Evolutionary conservation across 2,888 invertebrate species (phyloP).

Genomic region (Protonemura montana): DNA sequence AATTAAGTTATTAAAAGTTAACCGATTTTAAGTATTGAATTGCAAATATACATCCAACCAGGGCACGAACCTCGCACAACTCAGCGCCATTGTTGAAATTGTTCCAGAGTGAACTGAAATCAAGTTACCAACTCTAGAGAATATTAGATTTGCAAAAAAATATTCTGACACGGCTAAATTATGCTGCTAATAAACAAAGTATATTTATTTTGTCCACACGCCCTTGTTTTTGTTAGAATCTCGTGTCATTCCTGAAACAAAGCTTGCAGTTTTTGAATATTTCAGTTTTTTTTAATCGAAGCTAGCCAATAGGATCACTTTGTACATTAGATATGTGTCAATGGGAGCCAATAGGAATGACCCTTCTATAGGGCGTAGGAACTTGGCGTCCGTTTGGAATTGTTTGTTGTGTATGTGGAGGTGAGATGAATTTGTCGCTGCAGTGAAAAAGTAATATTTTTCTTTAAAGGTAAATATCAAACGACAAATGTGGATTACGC

Average conservation of each 20-base stretch:
- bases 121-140: background rate
- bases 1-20: background rate
- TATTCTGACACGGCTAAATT: background rate
- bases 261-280: background rate
- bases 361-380: constrained; percentile 28
- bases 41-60: background rate
- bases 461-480: background rate
- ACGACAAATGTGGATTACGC: background rate
- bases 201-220: background rate
- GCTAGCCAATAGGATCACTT: background rate
- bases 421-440: background rate
- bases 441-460: background rate
- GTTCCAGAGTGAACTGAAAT: background rate
- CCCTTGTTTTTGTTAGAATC: background rate
- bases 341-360: constrained; percentile 34
- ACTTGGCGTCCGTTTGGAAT: constrained; percentile 45
- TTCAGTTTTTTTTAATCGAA: background rate
- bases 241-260: background rate
- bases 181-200: background rate
- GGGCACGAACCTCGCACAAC: constrained; percentile 28
- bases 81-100: constrained; percentile 39
- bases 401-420: constrained; percentile 18
- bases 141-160: background rate
- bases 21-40: background rate
- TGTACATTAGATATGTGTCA: background rate